A percentile compares a stretch with the other conserved stretches of the same genome.
These are phyloP conservation scores for Arothron firmamentum DNA, from an alignment of 2,113 vertebrate species.

Conservation along the genomic window DNA sequence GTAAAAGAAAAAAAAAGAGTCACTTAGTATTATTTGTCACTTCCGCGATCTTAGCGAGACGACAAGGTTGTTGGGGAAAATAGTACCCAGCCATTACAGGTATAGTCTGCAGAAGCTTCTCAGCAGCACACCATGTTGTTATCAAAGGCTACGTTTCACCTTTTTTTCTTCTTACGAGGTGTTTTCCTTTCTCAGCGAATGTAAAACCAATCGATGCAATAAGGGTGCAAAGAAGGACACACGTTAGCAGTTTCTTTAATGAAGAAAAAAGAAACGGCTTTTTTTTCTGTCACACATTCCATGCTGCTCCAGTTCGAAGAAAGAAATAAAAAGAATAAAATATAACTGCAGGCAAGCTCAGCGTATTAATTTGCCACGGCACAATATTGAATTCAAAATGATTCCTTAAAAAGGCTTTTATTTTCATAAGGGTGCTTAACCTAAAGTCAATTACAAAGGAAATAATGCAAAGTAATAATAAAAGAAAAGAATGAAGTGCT, in stretches of 20 bases:
- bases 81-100: constrained; percentile 32
- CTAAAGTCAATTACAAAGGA: too few species aligned
- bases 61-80: constrained; percentile 44
- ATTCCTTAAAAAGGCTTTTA: not conserved
- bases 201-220: constrained; percentile 82
- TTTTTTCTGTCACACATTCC: constrained; percentile 90
- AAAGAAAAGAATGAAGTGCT: too few species aligned
- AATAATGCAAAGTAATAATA: too few species aligned
- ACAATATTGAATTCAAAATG: constrained; percentile 8
- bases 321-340: constrained; percentile 79
- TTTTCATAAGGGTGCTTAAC: not conserved
- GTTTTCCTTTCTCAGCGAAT: constrained; percentile 62
- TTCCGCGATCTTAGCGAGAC: constrained; percentile 81
- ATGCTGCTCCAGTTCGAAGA: constrained; percentile 91
- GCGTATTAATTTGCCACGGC: constrained; percentile 46
- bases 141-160: constrained; percentile 24
- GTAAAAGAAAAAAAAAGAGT: constrained; percentile 78
- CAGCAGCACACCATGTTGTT: constrained; percentile 23
- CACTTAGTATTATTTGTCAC: constrained; percentile 94
- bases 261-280: constrained; percentile 62
- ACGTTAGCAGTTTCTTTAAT: constrained; percentile 77
- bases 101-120: constrained; percentile 33
- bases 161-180: constrained; percentile 55
- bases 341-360: constrained; percentile 44
- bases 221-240: constrained; percentile 81